Base-by-base conservation (phyloP, 1,140 invertebrate genomes). In the Trachymyrmex septentrionalis region DNA sequence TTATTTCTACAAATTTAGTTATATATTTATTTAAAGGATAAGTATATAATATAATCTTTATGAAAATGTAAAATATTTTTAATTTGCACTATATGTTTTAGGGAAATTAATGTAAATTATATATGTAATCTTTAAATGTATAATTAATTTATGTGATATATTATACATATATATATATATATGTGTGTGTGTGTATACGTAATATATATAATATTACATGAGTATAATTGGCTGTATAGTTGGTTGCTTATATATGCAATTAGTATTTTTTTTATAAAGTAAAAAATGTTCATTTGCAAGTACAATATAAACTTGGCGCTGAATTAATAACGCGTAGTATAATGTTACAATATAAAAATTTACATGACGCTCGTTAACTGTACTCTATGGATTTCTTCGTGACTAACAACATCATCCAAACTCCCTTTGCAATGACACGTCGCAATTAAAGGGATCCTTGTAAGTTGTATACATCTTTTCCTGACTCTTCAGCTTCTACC, bases 401-500 rank as follows among this genome's bases (percentile, higher is more conserved):
- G 9, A 14, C 0, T 34, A 21, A 30, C 24, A 30, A 24, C 67
- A 44, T 55, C 27, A n/a, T 53, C 12, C 27, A 14, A 24, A 57
- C 78, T 38, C 5, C 4, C 4, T 44, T 71, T 85, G 55, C 77
- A 86, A 84, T 77, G 88, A 85, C 85, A 76, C 55, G 27, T 48
- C 69, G 91, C 90, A 92, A 94, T 94, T 93, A 94, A 94, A 94
- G 91, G 87, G 85, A 90, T 90, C 88, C 87, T 78, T 90, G 90
- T 80, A 94, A 94, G 93, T 92, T 92, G 91, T 87, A 87, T 86
- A 88, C 86, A 86, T 77, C 89, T 38, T 75, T 72, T 72, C 59
- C 85, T 48, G 57, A 77, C 44, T 63, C 88, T 80, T 55, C 67
- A n/a, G 86, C 85, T 48, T 30, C 38, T n/a, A 69, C 75, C 44